Evolutionary conservation across 2,888 invertebrate species (phyloP), one percentile per base, ranked within the genome.

Genomic region (Tenthredo livida): DNA sequence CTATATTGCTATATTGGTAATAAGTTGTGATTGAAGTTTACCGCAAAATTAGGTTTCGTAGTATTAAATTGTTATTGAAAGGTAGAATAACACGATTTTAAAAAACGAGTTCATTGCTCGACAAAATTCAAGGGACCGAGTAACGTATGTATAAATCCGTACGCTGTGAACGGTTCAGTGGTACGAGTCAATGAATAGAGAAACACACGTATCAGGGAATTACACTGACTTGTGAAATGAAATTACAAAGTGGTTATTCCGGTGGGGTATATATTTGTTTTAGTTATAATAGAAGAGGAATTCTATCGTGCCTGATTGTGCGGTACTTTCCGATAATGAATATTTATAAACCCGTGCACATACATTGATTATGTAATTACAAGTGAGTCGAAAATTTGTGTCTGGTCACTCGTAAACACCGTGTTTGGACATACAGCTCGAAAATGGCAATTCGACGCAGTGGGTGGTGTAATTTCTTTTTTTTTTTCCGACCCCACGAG

Each of bases 341-440:
- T 85, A 85, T 85, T 84, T 84, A 85, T 84, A 47, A 84, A 85
- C 85, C 17, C 85, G 85, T 54, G 85, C 72, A 54, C 58, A 72
- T 80, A 54, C 72, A 58, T 70, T 50, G 84, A 77, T 84, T 65
- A 73, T 43, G 77, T 77, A 29, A 84, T 77, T 61, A 83, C 83
- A 70, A 83, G 43, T 83, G 67, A 83, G 33, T 83, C 67, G 82
- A 29, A 67, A 83, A 83, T 83, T 83, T 43, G 47, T 67, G 47
- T 37, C 9, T 29, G 82, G 29, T 47, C 67, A 50, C 6, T 47
- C 67, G 83, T 21, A 15, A 83, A 83, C n/a, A 77, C 9, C 7
- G 61, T 61, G 33, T 80, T n/a, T 80, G n/a, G 29, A 50, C 15
- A 61, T 21, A 50, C 21, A 80, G 61, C 40, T 80, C 40, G 61